Evolutionary conservation across 2,888 invertebrate species (phyloP).

Genomic region (Pachycephus smyrnensis): DNA sequence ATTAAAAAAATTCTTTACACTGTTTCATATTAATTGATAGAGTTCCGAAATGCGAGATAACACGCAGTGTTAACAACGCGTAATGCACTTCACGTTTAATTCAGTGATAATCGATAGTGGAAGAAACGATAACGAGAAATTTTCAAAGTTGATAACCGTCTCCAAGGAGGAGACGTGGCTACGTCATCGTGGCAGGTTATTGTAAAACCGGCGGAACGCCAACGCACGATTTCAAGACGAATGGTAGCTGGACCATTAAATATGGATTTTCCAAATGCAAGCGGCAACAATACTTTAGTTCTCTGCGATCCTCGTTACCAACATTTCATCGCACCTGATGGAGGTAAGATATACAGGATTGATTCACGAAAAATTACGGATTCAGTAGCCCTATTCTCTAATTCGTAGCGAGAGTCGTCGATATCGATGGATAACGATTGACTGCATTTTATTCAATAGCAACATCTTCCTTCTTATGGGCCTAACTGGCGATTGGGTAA

Average conservation of each 20-base stretch:
- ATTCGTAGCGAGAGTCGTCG: too few species aligned
- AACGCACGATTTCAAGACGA: not conserved
- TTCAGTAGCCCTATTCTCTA: too few species aligned
- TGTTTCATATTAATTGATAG: not conserved
- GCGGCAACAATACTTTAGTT: constrained; percentile 44
- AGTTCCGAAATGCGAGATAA: not conserved
- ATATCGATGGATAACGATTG: too few species aligned
- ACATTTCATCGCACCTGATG: constrained; percentile 47
- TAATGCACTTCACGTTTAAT: not conserved
- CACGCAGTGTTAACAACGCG: not conserved
- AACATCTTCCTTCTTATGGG: too few species aligned
- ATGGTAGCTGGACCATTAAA: not conserved
- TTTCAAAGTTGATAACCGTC: not conserved
- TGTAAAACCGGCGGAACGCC: not conserved
- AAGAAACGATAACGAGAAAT: not conserved
- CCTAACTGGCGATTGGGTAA: too few species aligned
- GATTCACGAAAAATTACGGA: not conserved
- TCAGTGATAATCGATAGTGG: not conserved
- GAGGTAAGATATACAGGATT: constrained; percentile 41
- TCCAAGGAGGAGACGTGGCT: not conserved
- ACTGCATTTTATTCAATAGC: too few species aligned
- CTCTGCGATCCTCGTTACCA: constrained; percentile 49
- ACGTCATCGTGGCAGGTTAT: not conserved
- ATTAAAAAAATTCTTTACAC: not conserved
- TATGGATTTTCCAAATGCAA: constrained; percentile 40